phyloP scores from a whole-genome alignment of 2,888 invertebrate species.

The Smittia sp. region DNA sequence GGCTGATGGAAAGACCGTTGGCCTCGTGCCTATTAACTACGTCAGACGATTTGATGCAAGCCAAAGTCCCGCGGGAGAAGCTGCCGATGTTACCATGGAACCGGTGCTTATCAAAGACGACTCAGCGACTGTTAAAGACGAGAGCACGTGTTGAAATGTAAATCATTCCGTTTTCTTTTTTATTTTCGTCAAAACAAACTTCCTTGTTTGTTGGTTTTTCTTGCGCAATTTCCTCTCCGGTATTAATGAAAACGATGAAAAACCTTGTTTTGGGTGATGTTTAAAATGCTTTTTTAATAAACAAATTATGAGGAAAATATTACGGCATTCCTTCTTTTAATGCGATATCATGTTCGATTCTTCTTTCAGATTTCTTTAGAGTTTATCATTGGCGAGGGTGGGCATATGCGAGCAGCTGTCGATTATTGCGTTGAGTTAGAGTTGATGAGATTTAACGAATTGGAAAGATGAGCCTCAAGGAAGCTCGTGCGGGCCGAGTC shows the following conservation, averaged over 20 bases:
- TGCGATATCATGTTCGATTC: conserved; percentile 1
- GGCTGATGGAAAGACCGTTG: conserved; percentile 59
- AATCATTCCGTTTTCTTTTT: conserved; percentile 11
- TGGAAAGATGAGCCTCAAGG: neutral
- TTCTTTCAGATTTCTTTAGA: neutral
- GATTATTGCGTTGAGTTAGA: neutral
- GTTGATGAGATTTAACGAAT: neutral
- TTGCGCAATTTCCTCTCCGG: conserved; percentile 1
- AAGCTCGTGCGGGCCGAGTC: neutral
- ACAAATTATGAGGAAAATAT: conserved; percentile 14
- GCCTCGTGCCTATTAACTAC: conserved; percentile 66
- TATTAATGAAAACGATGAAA: neutral
- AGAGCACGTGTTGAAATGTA: conserved; percentile 7
- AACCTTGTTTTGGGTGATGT: conserved; percentile 17
- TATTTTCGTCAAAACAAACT: neutral
- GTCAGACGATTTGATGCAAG: neutral
- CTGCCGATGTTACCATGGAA: neutral
- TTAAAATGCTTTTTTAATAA: conserved; percentile 22
- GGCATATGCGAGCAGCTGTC: conserved; percentile 28
- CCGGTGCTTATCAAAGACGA: conserved; percentile 4
- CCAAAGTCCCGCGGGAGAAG: neutral
- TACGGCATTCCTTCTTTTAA: neutral
- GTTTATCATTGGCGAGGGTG: conserved; percentile 12
- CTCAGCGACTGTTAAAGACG: neutral
- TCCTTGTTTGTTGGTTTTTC: conserved; percentile 17